Evolutionary conservation across 1,140 invertebrate species (phyloP).

Genomic region (Megalonaias nervosa): DNA sequence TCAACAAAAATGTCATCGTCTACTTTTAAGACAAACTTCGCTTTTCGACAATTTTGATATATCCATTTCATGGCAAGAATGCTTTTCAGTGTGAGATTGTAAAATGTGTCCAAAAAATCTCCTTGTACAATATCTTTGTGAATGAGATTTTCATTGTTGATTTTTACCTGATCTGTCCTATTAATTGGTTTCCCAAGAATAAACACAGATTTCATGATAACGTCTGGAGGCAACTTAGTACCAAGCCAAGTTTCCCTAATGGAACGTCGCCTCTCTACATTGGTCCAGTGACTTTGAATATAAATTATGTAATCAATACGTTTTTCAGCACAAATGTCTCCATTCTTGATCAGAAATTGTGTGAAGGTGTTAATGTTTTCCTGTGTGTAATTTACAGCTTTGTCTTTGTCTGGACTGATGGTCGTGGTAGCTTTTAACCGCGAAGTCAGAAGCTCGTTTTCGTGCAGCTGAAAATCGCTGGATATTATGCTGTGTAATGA

Average conservation of each 20-base stretch:
- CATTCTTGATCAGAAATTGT: no score
- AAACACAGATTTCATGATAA: slow-evolving; percentile 74
- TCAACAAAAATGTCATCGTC: slow-evolving; percentile 91
- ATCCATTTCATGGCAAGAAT: slow-evolving; percentile 89
- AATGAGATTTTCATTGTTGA: slow-evolving; percentile 46
- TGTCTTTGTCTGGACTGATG: no score
- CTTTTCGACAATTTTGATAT: slow-evolving; percentile 76
- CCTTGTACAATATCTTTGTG: slow-evolving; percentile 67
- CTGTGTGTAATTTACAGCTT: no score
- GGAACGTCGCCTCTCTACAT: slow-evolving; percentile 27
- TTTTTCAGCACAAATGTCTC: no score
- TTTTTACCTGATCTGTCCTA: slow-evolving; percentile 24
- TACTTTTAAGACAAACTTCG: slow-evolving; percentile 87
- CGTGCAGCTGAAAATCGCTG: no score
- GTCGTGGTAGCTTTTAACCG: no score
- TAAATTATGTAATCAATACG: slow-evolving; percentile 22
- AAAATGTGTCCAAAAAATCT: slow-evolving; percentile 56
- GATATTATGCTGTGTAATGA: no score
- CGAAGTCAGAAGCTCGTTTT: no score
- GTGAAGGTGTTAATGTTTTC: no score
- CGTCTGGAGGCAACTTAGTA: slow-evolving; percentile 12
- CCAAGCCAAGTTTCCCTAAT: slow-evolving; percentile 60
- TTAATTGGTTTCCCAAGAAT: slow-evolving; percentile 77
- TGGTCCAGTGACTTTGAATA: slow-evolving; percentile 23
- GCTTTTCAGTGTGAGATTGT: slow-evolving; percentile 73